Conservation (phyloP, 2,888 invertebrate species). For the Drosophila neonasuta region DNA sequence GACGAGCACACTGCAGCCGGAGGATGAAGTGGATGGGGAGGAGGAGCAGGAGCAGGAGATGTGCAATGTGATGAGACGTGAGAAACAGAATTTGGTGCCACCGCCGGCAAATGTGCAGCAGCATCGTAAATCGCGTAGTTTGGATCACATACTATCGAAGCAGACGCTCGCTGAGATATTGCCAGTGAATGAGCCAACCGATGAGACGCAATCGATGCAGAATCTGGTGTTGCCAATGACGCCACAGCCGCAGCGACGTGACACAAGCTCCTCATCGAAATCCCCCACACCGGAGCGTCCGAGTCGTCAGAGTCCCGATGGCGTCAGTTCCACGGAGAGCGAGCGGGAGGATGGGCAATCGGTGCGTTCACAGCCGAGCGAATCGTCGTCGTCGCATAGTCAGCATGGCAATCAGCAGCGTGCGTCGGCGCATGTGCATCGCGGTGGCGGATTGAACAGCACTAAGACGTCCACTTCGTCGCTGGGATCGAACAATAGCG, state of each 20-base stretch:
- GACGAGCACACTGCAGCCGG: constrained; percentile 75
- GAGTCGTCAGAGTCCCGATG: constrained; percentile 81
- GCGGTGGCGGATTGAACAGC: constrained; percentile 71
- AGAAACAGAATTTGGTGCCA: constrained; percentile 67
- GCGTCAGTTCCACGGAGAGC: constrained; percentile 82
- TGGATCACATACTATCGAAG: constrained; percentile 85
- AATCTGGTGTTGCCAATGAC: constrained; percentile 79
- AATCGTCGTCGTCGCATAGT: constrained; percentile 5
- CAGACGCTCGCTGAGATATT: constrained; percentile 79
- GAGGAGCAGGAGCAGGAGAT: not conserved
- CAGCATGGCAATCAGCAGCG: constrained; percentile 69
- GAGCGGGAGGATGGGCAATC: constrained; percentile 79
- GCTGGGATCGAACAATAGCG: constrained; percentile 83
- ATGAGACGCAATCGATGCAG: constrained; percentile 82
- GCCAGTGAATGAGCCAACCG: constrained; percentile 65
- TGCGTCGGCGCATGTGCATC: constrained; percentile 77
- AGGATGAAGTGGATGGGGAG: constrained; percentile 41
- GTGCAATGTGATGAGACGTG: constrained; percentile 70
- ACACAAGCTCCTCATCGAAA: constrained; percentile 71
- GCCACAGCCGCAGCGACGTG: constrained; percentile 64
- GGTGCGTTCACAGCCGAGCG: constrained; percentile 25
- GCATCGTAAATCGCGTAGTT: constrained; percentile 85
- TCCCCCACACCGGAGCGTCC: constrained; percentile 77
- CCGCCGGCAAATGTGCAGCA: constrained; percentile 73
- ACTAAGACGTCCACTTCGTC: constrained; percentile 72